phyloP scores from a whole-genome alignment of 2,113 vertebrate genomes.

The Corvus hawaiiensis region DNA sequence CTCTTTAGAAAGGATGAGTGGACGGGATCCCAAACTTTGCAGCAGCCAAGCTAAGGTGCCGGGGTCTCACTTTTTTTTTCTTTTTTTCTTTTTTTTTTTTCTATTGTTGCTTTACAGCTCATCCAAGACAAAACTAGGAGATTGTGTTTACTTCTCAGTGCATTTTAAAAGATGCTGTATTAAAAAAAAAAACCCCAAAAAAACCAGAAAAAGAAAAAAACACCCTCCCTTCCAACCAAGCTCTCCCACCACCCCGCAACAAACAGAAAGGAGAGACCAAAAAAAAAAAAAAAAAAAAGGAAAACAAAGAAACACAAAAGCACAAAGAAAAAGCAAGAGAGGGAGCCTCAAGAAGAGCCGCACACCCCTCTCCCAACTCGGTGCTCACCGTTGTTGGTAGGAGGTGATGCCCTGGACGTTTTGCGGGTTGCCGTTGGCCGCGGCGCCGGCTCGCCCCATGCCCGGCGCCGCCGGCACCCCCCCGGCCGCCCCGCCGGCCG shows the following conservation, averaged over 20 bases:
- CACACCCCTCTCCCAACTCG: conserved; percentile 26
- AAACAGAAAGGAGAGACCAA: background rate
- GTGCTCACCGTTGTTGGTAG: conserved; percentile 95
- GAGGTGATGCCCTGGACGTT: conserved; percentile 90
- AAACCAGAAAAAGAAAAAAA: background rate
- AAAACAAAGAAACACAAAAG: conserved; percentile 37
- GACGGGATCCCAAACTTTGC: conserved; percentile 75
- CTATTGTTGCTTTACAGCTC: conserved; percentile 34
- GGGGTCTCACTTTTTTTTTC: conserved; percentile 17
- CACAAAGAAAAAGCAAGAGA: conserved; percentile 65
- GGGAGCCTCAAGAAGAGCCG: conserved; percentile 44
- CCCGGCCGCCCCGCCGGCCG: conserved; percentile 37
- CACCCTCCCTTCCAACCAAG: background rate
- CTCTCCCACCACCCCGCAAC: background rate
- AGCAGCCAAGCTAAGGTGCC: conserved; percentile 30
- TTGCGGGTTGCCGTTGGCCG: conserved; percentile 90
- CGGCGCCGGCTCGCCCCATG: conserved; percentile 83
- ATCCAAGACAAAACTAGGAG: conserved; percentile 34
- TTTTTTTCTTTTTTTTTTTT: background rate
- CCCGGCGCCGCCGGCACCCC: conserved; percentile 87
- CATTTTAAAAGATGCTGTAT: conserved; percentile 54
- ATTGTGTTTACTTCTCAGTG: conserved; percentile 57
- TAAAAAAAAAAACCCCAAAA: background rate
- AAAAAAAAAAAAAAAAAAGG: background rate
- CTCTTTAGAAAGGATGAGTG: conserved; percentile 56